Percentiles rank a stretch among this genome's conserved stretches.
Evolutionary conservation across 2,797 vertebrate genomes (phyloP).

Genomic region (Platyrinchus mystaceus): DNA sequence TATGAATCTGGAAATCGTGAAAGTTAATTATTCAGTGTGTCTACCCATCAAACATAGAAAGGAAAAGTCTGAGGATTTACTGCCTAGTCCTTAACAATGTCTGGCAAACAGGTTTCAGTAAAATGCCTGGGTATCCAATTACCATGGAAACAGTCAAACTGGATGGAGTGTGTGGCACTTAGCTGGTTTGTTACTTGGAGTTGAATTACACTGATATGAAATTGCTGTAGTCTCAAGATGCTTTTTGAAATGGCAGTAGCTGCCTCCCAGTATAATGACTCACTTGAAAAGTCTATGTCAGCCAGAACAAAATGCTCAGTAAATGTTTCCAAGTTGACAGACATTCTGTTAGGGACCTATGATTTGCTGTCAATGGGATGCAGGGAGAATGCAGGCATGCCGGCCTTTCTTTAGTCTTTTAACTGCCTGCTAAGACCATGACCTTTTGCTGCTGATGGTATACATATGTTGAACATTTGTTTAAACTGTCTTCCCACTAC

Average conservation of each 20-base stretch:
- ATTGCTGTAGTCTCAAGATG: constrained; percentile 53
- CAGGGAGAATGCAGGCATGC: neutral
- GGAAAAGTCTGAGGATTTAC: constrained; percentile 4
- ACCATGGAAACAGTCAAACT: constrained; percentile 72
- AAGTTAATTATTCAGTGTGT: constrained; percentile 32
- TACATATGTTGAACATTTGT: constrained; percentile 31
- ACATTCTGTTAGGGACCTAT: constrained; percentile 35
- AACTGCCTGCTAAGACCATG: neutral
- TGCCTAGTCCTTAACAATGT: neutral
- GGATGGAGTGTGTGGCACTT: constrained; percentile 43
- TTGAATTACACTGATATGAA: constrained; percentile 62
- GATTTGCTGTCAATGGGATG: constrained; percentile 27
- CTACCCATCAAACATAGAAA: neutral
- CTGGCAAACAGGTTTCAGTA: constrained; percentile 53
- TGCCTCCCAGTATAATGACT: constrained; percentile 58
- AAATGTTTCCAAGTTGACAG: constrained; percentile 39
- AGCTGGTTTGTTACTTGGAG: constrained; percentile 15
- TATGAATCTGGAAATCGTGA: constrained; percentile 25
- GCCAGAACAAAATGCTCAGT: constrained; percentile 27
- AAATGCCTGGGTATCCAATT: constrained; percentile 62
- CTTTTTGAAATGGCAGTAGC: constrained; percentile 49
- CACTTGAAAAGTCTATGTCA: constrained; percentile 36
- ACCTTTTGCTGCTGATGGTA: neutral
- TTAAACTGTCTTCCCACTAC: constrained; percentile 52
- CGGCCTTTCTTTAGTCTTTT: constrained; percentile 32